Evolutionary conservation across 2,113 vertebrate species (phyloP), one percentile per base, ranked within the genome.

Genomic region (western clawed frog (Xenopus tropicalis)): DNA sequence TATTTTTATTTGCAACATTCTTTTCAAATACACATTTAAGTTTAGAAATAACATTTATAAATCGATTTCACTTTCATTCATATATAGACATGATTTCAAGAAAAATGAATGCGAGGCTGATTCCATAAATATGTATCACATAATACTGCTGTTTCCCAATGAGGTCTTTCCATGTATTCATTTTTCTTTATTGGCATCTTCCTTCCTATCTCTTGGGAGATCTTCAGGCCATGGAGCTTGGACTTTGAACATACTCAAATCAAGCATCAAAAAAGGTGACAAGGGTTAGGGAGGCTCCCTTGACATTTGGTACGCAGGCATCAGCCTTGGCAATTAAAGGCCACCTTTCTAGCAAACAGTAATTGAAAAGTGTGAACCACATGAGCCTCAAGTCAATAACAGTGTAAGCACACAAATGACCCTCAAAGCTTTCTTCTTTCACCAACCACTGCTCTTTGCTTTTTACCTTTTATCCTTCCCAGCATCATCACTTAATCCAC

Each of bases 241-340:
- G 90, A 89, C 93, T 95, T 95, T 95, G 93, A 94, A 91, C 91
- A 90, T 87, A 79, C 82, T 79, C 80, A 90, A 90, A 86, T 87
- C 80, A 86, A 81, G 85, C 85, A 83, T 91, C 88, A 88, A 82
- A 86, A 89, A 82, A 87, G 89, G 85, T 85, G 85, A 82, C 77
- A 81, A 80, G 83, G 86, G 85, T 82, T 71, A 82, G 83, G 82
- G 84, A 85, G 85, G 82, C 76, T 92, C 92, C 92, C 91, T 83
- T 82, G 91, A 91, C 89, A 85, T 88, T 83, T 79, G 83, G 82
- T 80, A 87, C 87, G 85, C 85, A 78, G 74, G 84, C 87, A 82
- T 81, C 88, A 87, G 91, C 88, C 89, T 83, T 86, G 78, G 93
- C 90, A 91, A 93, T 94, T 92, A 93, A 77, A 66, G 80, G 85